Conservation (phyloP, 2,888 invertebrate genomes). For the Microplitis deprimator region DNA sequence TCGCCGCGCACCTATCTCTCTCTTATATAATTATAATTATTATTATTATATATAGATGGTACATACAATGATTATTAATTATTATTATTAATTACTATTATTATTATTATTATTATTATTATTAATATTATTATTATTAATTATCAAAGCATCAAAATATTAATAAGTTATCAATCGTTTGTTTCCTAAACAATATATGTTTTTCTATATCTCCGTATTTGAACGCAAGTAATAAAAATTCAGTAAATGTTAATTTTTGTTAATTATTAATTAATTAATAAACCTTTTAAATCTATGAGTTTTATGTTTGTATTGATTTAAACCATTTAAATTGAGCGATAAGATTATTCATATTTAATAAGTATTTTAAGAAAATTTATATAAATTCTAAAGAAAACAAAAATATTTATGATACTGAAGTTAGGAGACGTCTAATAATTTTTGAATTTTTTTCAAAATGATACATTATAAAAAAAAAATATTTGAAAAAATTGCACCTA, state of each 20-base stretch:
- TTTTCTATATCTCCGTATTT: constrained; percentile 71
- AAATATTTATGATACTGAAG: no score
- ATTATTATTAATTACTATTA: neutral
- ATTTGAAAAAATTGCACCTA: no score
- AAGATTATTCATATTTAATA: no score
- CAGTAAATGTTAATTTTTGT: constrained; percentile 67
- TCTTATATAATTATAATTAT: constrained; percentile 55
- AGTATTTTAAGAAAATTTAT: no score
- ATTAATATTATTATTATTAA: constrained; percentile 60
- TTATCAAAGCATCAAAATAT: constrained; percentile 70
- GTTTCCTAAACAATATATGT: constrained; percentile 71
- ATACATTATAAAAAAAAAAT: no score
- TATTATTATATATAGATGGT: constrained; percentile 71
- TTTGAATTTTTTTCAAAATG: no score
- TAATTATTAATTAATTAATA: constrained; percentile 4
- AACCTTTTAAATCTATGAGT: neutral
- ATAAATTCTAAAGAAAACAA: no score
- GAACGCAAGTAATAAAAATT: constrained; percentile 70
- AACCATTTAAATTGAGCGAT: neutral
- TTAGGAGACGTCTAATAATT: no score
- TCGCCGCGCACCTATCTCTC: constrained; percentile 66
- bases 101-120: constrained; percentile 59
- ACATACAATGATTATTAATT: constrained; percentile 65
- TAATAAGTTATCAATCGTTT: constrained; percentile 70
- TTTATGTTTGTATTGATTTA: neutral